phyloP scores from a whole-genome alignment of 2,113 vertebrate genomes.

The Capreolus pygargus region DNA sequence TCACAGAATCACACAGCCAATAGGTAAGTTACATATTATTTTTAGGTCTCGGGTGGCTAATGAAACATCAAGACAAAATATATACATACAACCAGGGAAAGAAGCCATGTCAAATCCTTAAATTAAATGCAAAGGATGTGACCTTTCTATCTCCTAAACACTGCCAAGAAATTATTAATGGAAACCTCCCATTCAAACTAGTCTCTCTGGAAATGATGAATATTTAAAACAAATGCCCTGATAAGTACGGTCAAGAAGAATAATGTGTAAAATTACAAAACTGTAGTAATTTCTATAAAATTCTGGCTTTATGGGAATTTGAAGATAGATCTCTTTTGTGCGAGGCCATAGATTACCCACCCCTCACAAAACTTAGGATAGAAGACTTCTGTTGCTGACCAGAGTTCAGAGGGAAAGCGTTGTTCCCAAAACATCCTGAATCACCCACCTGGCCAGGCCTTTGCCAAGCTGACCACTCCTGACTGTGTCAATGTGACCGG shows the following conservation, averaged over 20 bases:
- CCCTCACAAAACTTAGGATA: not conserved
- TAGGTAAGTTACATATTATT: not conserved
- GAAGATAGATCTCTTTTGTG: not conserved
- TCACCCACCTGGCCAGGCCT: not conserved
- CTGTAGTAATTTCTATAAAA: not conserved
- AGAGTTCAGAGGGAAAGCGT: not conserved
- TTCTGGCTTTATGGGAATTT: not conserved
- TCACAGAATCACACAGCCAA: not conserved
- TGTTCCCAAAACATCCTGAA: not conserved
- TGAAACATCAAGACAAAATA: not conserved
- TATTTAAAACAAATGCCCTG: slow-evolving; percentile 17
- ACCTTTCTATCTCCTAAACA: slow-evolving; percentile 1
- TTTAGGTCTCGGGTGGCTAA: not conserved
- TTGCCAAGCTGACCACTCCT: not conserved
- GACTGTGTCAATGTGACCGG: not conserved
- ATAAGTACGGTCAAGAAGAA: not conserved
- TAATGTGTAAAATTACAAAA: not conserved
- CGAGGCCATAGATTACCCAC: not conserved
- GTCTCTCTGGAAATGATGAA: not conserved
- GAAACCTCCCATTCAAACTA: not conserved
- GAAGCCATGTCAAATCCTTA: not conserved
- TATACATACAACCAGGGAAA: not conserved
- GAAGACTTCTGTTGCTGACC: not conserved
- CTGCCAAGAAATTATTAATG: not conserved
- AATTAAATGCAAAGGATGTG: not conserved